phyloP scores from a whole-genome alignment of 1,140 invertebrate species.

The Caerostris darwini region DNA sequence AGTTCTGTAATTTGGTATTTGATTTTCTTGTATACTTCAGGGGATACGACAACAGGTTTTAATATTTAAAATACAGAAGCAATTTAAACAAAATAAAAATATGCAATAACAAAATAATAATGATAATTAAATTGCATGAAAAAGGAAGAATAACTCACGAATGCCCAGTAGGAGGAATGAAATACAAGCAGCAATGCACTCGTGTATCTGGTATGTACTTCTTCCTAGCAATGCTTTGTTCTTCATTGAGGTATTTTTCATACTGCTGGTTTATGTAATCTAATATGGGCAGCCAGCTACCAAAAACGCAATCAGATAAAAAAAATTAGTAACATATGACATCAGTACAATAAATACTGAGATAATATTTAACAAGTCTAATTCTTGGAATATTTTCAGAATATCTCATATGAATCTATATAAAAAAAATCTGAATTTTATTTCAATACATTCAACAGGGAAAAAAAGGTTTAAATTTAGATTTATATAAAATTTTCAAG shows the following conservation, averaged over 20 bases:
- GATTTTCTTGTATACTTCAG: no score
- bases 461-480: no score
- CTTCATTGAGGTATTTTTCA: constrained; percentile 80
- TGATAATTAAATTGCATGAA: neutral
- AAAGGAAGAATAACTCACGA: constrained; percentile 80
- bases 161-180: constrained; percentile 85
- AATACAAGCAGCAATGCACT: constrained; percentile 79
- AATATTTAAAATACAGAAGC: no score
- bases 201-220: constrained; percentile 80
- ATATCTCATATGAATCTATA: neutral
- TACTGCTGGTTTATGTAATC: constrained; percentile 81
- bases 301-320: constrained; percentile 11
- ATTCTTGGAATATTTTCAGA: no score
- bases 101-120: neutral
- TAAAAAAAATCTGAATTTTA: neutral
- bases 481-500: no score
- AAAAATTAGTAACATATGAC: neutral
- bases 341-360: neutral
- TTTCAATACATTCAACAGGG: no score
- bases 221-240: constrained; percentile 80
- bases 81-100: neutral
- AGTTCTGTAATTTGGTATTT: no score
- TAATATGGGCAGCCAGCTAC: constrained; percentile 80
- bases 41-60: no score
- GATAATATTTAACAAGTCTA: neutral